phyloP scores from a whole-genome alignment of 2,888 invertebrate genomes.

The Philhelius pedissequus region DNA sequence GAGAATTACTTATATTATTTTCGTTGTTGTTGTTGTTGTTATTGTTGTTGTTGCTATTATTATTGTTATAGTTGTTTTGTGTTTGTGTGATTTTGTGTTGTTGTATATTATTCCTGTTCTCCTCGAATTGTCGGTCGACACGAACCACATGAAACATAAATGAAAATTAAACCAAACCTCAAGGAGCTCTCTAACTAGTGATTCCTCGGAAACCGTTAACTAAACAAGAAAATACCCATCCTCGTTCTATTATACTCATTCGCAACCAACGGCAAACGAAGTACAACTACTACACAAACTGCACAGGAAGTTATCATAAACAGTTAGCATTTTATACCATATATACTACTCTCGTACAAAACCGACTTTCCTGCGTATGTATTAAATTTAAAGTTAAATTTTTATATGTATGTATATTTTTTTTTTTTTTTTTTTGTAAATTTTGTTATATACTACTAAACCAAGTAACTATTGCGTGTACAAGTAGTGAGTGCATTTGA shows the following conservation, averaged over 20 bases:
- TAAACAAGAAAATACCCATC: conserved; percentile 17
- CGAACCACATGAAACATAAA: conserved; percentile 1
- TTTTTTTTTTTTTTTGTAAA: conserved; percentile 11
- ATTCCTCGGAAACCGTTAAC: conserved; percentile 17
- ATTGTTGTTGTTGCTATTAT: neutral
- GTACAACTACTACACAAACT: conserved; percentile 35
- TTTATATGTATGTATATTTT: conserved; percentile 14
- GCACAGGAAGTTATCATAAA: conserved; percentile 50
- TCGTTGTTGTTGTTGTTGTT: conserved; percentile 11
- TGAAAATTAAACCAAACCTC: conserved; percentile 7
- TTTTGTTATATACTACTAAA: neutral
- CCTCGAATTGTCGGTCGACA: neutral
- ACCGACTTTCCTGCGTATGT: conserved; percentile 31
- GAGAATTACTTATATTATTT: conserved; percentile 31
- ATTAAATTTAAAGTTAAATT: conserved; percentile 22
- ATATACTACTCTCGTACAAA: conserved; percentile 15
- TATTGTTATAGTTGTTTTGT: neutral
- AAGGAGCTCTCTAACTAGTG: conserved; percentile 29
- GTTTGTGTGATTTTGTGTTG: conserved; percentile 5
- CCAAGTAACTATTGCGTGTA: conserved; percentile 20
- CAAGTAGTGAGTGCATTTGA: conserved; percentile 48
- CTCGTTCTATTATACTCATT: neutral
- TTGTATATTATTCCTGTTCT: conserved; percentile 23
- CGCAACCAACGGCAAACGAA: conserved; percentile 48
- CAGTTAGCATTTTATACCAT: conserved; percentile 26